These are phyloP conservation scores for Oxyruncus cristatus DNA, from an alignment of 2,113 vertebrate species.

Conservation along the genomic window DNA sequence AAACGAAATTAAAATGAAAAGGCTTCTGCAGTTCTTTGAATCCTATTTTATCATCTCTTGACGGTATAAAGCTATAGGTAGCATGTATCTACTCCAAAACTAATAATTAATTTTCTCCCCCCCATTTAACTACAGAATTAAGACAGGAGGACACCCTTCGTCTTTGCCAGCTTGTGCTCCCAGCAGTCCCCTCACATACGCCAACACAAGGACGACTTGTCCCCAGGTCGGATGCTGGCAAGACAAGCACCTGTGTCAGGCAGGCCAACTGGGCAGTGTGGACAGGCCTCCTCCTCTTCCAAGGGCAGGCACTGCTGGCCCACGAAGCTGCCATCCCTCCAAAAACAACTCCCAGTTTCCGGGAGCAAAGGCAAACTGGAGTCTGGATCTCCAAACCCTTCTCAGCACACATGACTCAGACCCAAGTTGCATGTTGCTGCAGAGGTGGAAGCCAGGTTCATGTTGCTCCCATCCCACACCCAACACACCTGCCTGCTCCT, in stretches of 20 bases:
- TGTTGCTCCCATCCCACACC: accelerated
- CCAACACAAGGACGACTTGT: not conserved
- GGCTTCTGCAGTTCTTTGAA: not conserved
- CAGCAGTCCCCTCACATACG: not conserved
- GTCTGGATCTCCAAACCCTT: not conserved
- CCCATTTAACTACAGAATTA: not conserved
- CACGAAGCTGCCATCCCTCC: not conserved
- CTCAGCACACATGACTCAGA: not conserved
- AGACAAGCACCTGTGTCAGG: not conserved
- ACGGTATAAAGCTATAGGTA: not conserved
- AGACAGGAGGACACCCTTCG: not conserved
- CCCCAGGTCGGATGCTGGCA: not conserved
- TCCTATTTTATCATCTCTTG: not conserved
- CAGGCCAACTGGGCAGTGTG: not conserved
- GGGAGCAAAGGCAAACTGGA: not conserved
- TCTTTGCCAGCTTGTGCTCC: not conserved
- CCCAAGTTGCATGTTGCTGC: not conserved
- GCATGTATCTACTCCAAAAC: not conserved
- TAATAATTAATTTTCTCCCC: not conserved
- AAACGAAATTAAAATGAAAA: not conserved
- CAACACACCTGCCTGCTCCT: not conserved
- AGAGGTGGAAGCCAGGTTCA: not conserved
- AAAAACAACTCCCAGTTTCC: not conserved
- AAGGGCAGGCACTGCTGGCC: not conserved
- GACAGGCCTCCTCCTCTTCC: not conserved